Evolutionary conservation across 2,797 vertebrate genomes (phyloP).

Genomic region (Periophthalmus magnuspinnatus): DNA sequence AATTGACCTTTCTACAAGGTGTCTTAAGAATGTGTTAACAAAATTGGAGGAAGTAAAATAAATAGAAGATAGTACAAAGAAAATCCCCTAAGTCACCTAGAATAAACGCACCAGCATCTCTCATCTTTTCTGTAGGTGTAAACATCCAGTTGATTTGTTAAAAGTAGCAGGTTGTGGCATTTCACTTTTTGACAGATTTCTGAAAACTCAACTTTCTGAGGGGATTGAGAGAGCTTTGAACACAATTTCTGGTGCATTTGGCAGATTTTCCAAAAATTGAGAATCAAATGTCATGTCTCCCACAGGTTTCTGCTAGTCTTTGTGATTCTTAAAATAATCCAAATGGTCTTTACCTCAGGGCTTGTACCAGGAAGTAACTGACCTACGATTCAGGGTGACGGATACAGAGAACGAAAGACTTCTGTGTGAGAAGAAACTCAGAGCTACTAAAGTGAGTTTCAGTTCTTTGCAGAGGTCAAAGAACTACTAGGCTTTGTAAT

Average conservation of each 20-base stretch:
- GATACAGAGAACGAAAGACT: constrained; percentile 88
- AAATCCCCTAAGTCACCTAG: not conserved
- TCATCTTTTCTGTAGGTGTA: not conserved
- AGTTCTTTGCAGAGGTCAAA: not conserved
- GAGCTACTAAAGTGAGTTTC: constrained; percentile 85
- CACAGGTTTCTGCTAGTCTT: constrained; percentile 25
- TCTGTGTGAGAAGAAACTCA: constrained; percentile 89
- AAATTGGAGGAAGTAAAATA: not conserved
- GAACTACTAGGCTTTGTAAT: constrained; percentile 5
- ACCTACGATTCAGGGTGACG: constrained; percentile 84
- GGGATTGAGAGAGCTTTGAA: constrained; percentile 11
- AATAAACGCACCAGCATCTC: not conserved
- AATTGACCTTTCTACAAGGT: not conserved
- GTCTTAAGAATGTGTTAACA: not conserved
- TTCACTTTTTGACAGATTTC: not conserved
- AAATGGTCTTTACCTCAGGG: constrained; percentile 72
- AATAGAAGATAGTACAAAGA: too few species aligned
- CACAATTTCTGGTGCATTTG: constrained; percentile 37
- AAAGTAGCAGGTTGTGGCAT: too few species aligned
- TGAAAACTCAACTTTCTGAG: not conserved
- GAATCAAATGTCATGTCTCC: constrained; percentile 15
- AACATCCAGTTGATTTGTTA: not conserved
- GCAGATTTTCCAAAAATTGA: constrained; percentile 22
- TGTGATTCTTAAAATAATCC: constrained; percentile 32
- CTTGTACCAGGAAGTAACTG: constrained; percentile 87